phyloP scores from a whole-genome alignment of 2,113 vertebrate genomes.

The Camarhynchus parvulus region DNA sequence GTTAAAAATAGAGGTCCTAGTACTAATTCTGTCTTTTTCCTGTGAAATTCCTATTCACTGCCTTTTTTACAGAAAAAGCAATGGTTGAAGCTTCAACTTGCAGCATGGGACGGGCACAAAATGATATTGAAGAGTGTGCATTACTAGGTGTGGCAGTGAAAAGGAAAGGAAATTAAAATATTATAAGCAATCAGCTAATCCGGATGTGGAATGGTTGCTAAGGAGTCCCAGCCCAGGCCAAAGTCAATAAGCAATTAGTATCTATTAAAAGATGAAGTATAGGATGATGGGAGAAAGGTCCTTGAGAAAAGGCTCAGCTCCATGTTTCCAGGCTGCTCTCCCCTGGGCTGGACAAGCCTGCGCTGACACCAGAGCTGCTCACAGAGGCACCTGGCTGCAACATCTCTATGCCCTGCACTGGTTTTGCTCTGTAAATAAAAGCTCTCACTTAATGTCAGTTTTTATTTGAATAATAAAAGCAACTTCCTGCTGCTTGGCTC shows the following conservation, averaged over 20 bases:
- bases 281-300: neutral
- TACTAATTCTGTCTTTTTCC: neutral
- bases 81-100: neutral
- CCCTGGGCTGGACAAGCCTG: neutral
- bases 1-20: neutral
- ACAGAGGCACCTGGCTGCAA: rapidly evolving
- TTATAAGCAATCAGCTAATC: conserved; percentile 12
- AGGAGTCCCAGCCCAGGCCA: conserved; percentile 19
- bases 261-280: conserved; percentile 8
- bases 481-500: neutral
- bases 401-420: rapidly evolving
- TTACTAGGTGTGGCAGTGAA: neutral
- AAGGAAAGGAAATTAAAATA: neutral
- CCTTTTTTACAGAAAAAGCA: conserved; percentile 14
- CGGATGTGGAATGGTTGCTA: neutral
- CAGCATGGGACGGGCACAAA: neutral
- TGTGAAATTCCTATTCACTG: neutral
- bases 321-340: neutral
- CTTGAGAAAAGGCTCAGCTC: neutral
- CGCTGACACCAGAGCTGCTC: rapidly evolving
- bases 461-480: neutral
- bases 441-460: neutral
- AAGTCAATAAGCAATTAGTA: conserved; percentile 40
- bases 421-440: neutral
- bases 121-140: neutral